phyloP scores from a whole-genome alignment of 2,888 invertebrate species.

The Limnephilus marmoratus region DNA sequence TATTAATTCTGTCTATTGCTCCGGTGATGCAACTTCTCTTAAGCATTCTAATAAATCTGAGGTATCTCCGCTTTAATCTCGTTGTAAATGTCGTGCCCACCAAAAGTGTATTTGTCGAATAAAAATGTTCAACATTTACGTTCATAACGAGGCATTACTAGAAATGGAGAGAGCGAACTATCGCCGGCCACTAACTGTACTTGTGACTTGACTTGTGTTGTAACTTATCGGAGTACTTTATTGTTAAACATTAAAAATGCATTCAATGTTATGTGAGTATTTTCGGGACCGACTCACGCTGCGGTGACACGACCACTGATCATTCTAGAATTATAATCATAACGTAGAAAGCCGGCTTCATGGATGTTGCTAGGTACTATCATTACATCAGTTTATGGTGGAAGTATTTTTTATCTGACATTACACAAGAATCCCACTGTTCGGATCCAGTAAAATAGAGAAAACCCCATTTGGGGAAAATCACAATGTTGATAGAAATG shows the following conservation, averaged over 20 bases:
- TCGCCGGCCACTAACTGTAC: neutral
- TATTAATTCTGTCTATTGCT: slow-evolving; percentile 63
- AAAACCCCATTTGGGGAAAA: neutral
- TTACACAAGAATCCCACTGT: neutral
- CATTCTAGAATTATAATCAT: neutral
- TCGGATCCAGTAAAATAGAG: neutral
- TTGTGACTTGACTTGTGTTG: slow-evolving; percentile 8
- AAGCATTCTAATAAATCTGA: slow-evolving; percentile 64
- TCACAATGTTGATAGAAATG: neutral
- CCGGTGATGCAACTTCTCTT: slow-evolving; percentile 63
- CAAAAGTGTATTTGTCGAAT: slow-evolving; percentile 65
- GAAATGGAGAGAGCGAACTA: slow-evolving; percentile 50
- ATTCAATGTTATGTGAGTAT: neutral
- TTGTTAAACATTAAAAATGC: slow-evolving; percentile 19
- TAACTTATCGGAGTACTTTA: slow-evolving; percentile 39
- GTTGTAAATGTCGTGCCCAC: slow-evolving; percentile 65
- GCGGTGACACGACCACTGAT: neutral
- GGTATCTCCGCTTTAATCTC: slow-evolving; percentile 63
- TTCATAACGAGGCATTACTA: slow-evolving; percentile 56
- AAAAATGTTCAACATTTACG: slow-evolving; percentile 62
- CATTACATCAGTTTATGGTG: neutral
- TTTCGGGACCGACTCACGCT: neutral
- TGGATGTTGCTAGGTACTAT: neutral
- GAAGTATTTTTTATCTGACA: neutral
- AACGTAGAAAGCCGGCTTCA: neutral